phyloP scores from a whole-genome alignment of 2,888 invertebrate species.

The Leptinotarsa peninsularis region DNA sequence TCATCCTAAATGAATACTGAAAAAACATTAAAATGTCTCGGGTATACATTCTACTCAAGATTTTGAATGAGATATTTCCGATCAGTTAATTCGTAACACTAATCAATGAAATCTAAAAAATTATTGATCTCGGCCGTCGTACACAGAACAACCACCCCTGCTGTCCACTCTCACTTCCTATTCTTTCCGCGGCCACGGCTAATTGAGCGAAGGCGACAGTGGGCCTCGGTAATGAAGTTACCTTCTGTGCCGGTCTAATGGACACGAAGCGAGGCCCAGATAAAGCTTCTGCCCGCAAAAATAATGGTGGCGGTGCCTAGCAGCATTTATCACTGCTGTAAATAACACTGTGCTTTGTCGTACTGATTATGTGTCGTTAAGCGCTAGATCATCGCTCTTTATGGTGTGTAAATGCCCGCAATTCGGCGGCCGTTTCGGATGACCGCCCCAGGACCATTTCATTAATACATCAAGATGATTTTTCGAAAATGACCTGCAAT shows the following conservation, averaged over 20 bases:
- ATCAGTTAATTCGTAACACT: neutral
- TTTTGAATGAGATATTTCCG: neutral
- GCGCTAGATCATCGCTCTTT: slow-evolving; percentile 61
- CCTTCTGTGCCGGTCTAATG: slow-evolving; percentile 54
- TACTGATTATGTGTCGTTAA: slow-evolving; percentile 60
- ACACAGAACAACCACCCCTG: slow-evolving; percentile 35
- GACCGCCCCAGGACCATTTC: slow-evolving; percentile 39
- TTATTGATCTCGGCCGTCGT: slow-evolving; percentile 29
- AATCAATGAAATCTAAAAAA: neutral
- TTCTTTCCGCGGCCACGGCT: slow-evolving; percentile 69
- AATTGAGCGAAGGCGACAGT: slow-evolving; percentile 71
- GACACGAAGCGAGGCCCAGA: slow-evolving; percentile 46
- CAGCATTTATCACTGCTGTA: slow-evolving; percentile 58
- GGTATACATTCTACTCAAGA: neutral
- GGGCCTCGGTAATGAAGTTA: slow-evolving; percentile 61
- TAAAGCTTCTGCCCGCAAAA: slow-evolving; percentile 47
- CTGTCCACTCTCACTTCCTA: slow-evolving; percentile 49
- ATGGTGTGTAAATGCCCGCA: slow-evolving; percentile 59
- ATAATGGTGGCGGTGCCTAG: slow-evolving; percentile 57
- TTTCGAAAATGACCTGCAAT: slow-evolving; percentile 21
- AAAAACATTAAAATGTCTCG: neutral
- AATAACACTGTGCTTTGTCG: slow-evolving; percentile 59
- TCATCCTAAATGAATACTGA: too few species aligned
- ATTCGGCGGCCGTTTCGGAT: slow-evolving; percentile 47
- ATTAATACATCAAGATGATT: slow-evolving; percentile 36